Evolutionary conservation across 2,113 vertebrate genomes (phyloP).

Genomic region (Eulemur rufifrons): DNA sequence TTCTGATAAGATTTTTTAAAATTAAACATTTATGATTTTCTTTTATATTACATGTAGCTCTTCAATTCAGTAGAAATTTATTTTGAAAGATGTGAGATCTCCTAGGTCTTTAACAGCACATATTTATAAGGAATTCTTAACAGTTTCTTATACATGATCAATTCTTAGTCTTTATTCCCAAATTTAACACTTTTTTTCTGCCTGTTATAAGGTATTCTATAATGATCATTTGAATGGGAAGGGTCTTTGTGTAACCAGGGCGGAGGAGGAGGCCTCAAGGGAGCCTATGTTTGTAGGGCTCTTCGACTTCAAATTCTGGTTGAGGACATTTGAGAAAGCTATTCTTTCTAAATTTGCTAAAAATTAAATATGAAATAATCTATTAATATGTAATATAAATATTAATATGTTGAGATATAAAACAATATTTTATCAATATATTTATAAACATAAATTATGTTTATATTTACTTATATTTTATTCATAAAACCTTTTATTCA

Average conservation of each 20-base stretch:
- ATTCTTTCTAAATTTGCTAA: background rate
- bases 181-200: background rate
- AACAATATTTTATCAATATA: background rate
- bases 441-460: background rate
- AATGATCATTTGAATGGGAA: background rate
- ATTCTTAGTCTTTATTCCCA: background rate
- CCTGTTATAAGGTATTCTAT: background rate
- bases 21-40: background rate
- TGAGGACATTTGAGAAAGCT: background rate
- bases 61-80: background rate
- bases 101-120: background rate
- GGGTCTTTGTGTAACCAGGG: background rate
- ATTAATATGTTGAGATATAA: background rate
- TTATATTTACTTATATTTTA: background rate
- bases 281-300: background rate
- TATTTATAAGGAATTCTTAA: slow-evolving; percentile 12
- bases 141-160: background rate
- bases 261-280: rapidly evolving
- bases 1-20: background rate
- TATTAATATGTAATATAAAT: background rate
- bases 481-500: background rate
- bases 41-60: background rate
- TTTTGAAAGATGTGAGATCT: background rate
- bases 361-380: background rate
- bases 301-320: background rate